These are phyloP conservation scores for Drosophila rufa DNA, from an alignment of 1,140 invertebrate species.

Conservation along the genomic window DNA sequence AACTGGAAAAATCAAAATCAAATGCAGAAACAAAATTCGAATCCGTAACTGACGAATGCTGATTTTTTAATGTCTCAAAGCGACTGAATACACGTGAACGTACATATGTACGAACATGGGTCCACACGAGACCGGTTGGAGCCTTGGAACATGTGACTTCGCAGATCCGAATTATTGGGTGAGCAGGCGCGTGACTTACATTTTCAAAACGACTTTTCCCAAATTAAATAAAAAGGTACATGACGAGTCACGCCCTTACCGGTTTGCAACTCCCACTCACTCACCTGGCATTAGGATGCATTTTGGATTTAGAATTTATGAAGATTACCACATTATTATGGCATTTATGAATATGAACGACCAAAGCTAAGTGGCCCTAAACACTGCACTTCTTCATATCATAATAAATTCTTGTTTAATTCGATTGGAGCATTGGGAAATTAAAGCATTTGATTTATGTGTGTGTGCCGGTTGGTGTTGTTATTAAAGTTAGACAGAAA, in stretches of 20 bases:
- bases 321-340: slow-evolving; percentile 8
- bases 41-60: slow-evolving; percentile 16
- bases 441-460: slow-evolving; percentile 9
- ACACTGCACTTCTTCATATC: slow-evolving; percentile 10
- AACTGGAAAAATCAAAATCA: slow-evolving; percentile 33
- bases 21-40: slow-evolving; percentile 23
- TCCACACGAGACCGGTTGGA: slow-evolving; percentile 39
- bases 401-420: not conserved
- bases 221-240: not conserved
- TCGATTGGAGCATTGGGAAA: slow-evolving; percentile 13
- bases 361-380: not conserved
- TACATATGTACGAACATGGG: slow-evolving; percentile 21
- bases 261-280: slow-evolving; percentile 11
- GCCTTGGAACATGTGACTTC: slow-evolving; percentile 43
- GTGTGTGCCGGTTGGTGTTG: not conserved
- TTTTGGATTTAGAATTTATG: slow-evolving; percentile 24
- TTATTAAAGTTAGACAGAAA: slow-evolving; percentile 18
- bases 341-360: not conserved
- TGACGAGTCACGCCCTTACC: slow-evolving; percentile 29
- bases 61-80: slow-evolving; percentile 13
- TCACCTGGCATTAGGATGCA: slow-evolving; percentile 9
- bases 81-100: slow-evolving; percentile 11
- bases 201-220: slow-evolving; percentile 27
- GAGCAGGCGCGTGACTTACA: slow-evolving; percentile 42
- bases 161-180: slow-evolving; percentile 27